Evolutionary conservation across 2,797 vertebrate genomes (phyloP).

Genomic region (Mallotus villosus): DNA sequence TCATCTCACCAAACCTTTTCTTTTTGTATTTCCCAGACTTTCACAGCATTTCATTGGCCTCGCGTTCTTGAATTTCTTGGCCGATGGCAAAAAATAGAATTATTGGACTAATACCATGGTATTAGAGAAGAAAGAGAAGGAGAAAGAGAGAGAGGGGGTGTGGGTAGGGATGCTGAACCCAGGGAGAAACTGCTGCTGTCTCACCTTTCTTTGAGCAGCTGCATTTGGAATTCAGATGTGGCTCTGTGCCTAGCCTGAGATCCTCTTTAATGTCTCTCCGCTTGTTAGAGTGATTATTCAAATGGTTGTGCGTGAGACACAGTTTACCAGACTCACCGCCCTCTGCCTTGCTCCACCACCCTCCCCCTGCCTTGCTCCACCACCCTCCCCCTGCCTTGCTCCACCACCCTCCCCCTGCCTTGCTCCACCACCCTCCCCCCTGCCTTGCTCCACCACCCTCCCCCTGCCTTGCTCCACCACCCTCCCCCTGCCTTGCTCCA

Average conservation of each 20-base stretch:
- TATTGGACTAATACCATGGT: conserved; percentile 16
- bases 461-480: conserved; percentile 27
- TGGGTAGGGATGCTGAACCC: background rate
- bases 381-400: no score
- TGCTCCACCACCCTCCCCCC: no score
- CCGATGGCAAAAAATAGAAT: background rate
- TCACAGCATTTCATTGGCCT: background rate
- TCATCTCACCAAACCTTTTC: background rate
- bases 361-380: conserved; percentile 25
- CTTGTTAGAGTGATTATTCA: conserved; percentile 81
- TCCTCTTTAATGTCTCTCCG: conserved; percentile 73
- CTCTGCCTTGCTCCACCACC: conserved; percentile 26
- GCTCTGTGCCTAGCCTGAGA: conserved; percentile 57
- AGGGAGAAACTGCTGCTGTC: conserved; percentile 37
- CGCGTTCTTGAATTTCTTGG: conserved; percentile 1
- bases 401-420: conserved; percentile 23
- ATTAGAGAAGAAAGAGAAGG: background rate
- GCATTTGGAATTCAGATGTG: conserved; percentile 72
- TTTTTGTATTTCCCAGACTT: background rate
- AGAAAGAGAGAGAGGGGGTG: background rate
- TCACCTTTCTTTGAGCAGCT: conserved; percentile 54
- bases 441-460: conserved; percentile 20
- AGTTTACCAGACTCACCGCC: conserved; percentile 72
- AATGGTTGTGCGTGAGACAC: conserved; percentile 75
- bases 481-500: no score